These are phyloP conservation scores for Vannuccia rotundouncinata DNA, from an alignment of 2,888 invertebrate species.

Conservation along the genomic window DNA sequence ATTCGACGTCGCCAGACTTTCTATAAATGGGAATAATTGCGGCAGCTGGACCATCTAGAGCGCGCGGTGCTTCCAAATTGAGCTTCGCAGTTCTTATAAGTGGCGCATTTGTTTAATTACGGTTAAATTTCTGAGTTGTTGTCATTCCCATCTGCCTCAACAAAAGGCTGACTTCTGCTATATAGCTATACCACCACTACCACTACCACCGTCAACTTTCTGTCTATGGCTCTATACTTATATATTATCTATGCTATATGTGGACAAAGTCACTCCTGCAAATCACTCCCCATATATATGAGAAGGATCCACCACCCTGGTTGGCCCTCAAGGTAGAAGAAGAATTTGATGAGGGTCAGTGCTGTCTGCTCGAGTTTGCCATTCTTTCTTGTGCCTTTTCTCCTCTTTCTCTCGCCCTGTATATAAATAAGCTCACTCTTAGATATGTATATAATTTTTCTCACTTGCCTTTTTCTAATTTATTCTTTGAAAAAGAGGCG, in stretches of 20 bases:
- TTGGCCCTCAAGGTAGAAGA: conserved; percentile 5
- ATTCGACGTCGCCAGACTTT: not conserved
- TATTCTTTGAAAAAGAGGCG: not conserved
- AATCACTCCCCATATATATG: not conserved
- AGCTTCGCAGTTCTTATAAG: conserved; percentile 1
- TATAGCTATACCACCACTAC: not conserved
- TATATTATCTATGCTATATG: not conserved
- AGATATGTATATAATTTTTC: too few species aligned
- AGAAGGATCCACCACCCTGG: not conserved
- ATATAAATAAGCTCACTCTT: too few species aligned
- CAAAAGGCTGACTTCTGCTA: not conserved
- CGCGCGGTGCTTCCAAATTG: not conserved
- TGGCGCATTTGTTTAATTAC: conserved; percentile 23
- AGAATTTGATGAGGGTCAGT: not conserved
- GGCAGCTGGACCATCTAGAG: conserved; percentile 3
- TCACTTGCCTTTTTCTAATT: not conserved
- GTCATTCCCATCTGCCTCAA: not conserved
- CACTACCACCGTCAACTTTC: not conserved
- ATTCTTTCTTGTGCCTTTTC: not conserved
- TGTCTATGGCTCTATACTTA: not conserved
- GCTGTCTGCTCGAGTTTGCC: not conserved
- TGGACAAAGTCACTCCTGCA: not conserved
- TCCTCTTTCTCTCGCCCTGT: too few species aligned
- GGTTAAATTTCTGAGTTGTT: conserved; percentile 1
- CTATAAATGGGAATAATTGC: not conserved